These are phyloP conservation scores for Glossosoma conforme DNA, from an alignment of 1,140 invertebrate genomes.

Conservation along the genomic window DNA sequence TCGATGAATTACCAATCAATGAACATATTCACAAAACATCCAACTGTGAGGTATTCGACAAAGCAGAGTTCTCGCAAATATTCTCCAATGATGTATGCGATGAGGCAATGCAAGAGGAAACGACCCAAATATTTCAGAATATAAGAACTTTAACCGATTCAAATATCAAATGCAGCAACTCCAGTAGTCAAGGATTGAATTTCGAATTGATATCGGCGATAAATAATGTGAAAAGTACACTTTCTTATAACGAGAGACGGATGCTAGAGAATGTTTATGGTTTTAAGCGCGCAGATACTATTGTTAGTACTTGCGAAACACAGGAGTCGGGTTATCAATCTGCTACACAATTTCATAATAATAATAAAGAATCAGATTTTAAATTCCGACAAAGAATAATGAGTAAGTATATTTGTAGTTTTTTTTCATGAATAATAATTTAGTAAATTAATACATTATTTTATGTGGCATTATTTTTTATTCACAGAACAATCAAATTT, in stretches of 20 bases:
- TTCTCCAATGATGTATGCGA: no score
- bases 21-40: no score
- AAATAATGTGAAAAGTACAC: no score
- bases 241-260: no score
- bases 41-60: no score
- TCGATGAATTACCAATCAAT: no score
- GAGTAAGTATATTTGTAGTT: background rate
- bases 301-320: constrained; percentile 1
- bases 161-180: background rate
- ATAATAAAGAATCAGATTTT: background rate
- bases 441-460: constrained; percentile 3
- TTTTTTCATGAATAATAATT: background rate
- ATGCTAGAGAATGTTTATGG: no score
- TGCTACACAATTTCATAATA: constrained; percentile 8
- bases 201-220: no score
- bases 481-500: constrained; percentile 8
- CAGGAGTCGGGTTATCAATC: constrained; percentile 24
- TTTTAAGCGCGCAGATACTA: no score
- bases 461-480: background rate
- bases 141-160: background rate
- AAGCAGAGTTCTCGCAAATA: no score
- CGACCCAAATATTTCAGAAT: constrained; percentile 8
- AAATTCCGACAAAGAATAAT: background rate
- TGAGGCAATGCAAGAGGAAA: no score
- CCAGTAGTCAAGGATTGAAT: background rate